Evolutionary conservation across 64 coral and sea anemone species (phyloP).

Genomic region (Anthopleura sola): DNA sequence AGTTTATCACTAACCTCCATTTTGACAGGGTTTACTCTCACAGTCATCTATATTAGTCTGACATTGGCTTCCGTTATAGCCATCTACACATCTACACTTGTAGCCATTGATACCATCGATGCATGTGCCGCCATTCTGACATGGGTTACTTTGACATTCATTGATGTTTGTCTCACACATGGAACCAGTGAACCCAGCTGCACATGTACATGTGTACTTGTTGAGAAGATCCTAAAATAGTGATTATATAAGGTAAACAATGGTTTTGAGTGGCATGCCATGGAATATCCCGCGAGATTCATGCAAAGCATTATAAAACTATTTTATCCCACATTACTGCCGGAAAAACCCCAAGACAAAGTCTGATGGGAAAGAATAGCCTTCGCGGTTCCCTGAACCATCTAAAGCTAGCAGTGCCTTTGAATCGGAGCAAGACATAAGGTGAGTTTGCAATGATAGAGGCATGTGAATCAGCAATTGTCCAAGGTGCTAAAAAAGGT

Average conservation of each 20-base stretch:
- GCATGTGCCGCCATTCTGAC: constrained; percentile 82
- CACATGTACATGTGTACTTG: constrained; percentile 59
- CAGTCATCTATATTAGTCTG: constrained; percentile 79
- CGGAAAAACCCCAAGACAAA: too few species aligned
- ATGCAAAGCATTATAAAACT: too few species aligned
- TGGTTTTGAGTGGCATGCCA: too few species aligned
- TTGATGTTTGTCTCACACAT: constrained; percentile 87
- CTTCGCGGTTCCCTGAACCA: too few species aligned
- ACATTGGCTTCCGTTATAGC: constrained; percentile 67
- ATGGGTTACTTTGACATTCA: constrained; percentile 67
- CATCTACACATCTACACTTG: constrained; percentile 71
- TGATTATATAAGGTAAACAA: background rate
- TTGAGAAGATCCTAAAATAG: constrained; percentile 58
- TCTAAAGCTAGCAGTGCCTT: too few species aligned
- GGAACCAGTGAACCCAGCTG: constrained; percentile 69
- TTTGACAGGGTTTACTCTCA: constrained; percentile 43
- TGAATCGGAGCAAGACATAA: too few species aligned
- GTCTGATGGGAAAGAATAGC: too few species aligned
- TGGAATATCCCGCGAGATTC: too few species aligned
- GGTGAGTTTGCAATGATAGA: too few species aligned
- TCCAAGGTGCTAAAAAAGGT: too few species aligned
- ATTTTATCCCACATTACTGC: too few species aligned
- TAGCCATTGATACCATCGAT: constrained; percentile 70
- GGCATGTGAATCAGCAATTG: too few species aligned
- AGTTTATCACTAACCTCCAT: constrained; percentile 55